Evolutionary conservation across 2,113 vertebrate species (phyloP).

Genomic region (Erinaceus europaeus): DNA sequence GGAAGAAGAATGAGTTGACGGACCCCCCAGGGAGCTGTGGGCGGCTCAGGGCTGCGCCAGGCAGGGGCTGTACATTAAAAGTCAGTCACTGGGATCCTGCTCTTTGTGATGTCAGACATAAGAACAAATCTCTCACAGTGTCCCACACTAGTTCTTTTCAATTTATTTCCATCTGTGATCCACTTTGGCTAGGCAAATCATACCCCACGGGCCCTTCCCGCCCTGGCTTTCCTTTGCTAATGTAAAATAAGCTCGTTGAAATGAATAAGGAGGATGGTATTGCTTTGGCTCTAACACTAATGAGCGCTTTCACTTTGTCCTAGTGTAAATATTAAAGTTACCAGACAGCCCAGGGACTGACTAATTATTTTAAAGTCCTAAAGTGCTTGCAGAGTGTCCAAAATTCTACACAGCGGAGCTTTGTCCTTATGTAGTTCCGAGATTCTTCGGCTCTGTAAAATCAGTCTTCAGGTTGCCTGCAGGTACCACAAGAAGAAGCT

Average conservation of each 20-base stretch:
- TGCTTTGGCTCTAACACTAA: conserved; percentile 52
- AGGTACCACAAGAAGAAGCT: not conserved
- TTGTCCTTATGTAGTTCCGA: not conserved
- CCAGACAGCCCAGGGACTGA: conserved; percentile 48
- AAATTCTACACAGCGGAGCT: not conserved
- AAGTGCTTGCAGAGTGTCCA: conserved; percentile 26
- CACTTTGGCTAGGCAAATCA: conserved; percentile 32
- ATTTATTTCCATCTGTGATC: conserved; percentile 31
- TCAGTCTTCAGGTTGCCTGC: not conserved
- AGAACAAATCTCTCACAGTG: conserved; percentile 1
- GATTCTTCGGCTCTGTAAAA: not conserved
- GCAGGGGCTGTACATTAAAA: not conserved
- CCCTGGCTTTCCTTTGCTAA: conserved; percentile 13
- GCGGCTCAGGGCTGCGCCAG: not conserved
- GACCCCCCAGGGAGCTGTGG: not conserved
- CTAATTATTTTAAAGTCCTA: conserved; percentile 51
- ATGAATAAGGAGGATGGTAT: conserved; percentile 46
- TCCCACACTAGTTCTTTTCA: not conserved
- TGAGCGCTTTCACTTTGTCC: conserved; percentile 37
- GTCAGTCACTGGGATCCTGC: not conserved
- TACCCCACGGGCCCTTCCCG: not conserved
- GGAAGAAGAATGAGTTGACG: not conserved
- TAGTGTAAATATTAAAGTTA: conserved; percentile 66
- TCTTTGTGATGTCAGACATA: not conserved
- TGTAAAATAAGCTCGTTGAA: conserved; percentile 41